Evolutionary conservation across 1,140 invertebrate species (phyloP).

Genomic region (Solen grandis): DNA sequence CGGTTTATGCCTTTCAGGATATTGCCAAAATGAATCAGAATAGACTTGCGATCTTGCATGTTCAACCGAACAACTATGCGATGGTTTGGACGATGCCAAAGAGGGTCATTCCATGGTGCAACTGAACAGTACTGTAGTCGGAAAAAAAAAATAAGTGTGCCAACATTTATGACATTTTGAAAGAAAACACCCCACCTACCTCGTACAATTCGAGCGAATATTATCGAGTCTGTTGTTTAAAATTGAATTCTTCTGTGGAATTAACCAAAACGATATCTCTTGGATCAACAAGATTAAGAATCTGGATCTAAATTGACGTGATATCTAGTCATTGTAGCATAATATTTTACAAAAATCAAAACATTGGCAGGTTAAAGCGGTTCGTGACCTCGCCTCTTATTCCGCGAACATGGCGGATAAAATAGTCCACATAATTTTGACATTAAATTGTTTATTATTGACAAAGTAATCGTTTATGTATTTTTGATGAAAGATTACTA

Average conservation of each 20-base stretch:
- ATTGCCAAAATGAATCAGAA: not conserved
- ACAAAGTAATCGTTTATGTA: too few relatives aligned
- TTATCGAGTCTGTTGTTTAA: not conserved
- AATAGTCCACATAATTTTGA: not conserved
- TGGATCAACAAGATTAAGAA: too few relatives aligned
- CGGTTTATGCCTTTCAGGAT: not conserved
- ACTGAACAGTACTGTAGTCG: not conserved
- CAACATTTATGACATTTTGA: not conserved
- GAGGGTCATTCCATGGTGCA: not conserved
- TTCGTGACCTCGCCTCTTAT: slow-evolving; percentile 57
- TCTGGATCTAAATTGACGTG: not conserved
- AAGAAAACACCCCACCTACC: slow-evolving; percentile 49
- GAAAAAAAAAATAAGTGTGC: not conserved
- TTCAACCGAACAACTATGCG: not conserved
- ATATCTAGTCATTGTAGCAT: not conserved
- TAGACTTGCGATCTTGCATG: not conserved
- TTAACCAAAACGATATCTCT: too few relatives aligned
- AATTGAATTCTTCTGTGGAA: not conserved
- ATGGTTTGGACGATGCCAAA: not conserved
- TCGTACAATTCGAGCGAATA: not conserved
- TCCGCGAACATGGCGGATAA: slow-evolving; percentile 52
- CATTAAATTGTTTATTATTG: too few relatives aligned
- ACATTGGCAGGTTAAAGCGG: slow-evolving; percentile 41
- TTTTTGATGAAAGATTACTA: too few relatives aligned
- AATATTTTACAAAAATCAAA: not conserved